phyloP scores from a whole-genome alignment of 2,797 vertebrate species.

The Coregonus sp. region DNA sequence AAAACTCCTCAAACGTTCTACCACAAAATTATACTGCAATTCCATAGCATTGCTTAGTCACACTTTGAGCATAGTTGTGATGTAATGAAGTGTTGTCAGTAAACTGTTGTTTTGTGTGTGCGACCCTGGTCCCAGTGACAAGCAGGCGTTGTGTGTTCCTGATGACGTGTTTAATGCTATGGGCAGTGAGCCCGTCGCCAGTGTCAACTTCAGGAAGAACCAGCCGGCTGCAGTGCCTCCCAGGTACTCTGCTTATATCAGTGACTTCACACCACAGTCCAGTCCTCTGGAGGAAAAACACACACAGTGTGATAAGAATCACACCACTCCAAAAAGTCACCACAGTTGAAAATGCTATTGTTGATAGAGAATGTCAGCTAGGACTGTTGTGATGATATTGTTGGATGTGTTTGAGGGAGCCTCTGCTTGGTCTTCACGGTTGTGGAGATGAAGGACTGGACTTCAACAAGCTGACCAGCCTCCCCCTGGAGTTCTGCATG shows the following conservation, averaged over 20 bases:
- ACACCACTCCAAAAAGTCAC: too few species aligned
- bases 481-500: too few species aligned
- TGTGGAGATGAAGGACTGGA: conserved; percentile 75
- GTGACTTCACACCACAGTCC: background rate
- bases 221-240: conserved; percentile 80
- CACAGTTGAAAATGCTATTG: background rate
- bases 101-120: conserved; percentile 9
- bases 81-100: background rate
- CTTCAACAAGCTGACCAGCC: too few species aligned
- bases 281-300: background rate
- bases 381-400: background rate
- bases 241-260: conserved; percentile 73
- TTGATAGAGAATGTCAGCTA: background rate
- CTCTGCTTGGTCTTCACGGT: conserved; percentile 73
- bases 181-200: conserved; percentile 65
- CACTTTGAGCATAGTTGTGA: background rate
- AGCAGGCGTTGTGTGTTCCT: conserved; percentile 80
- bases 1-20: too few species aligned
- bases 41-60: too few species aligned
- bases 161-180: conserved; percentile 83
- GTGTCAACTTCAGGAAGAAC: conserved; percentile 92
- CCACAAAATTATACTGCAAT: too few species aligned
- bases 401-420: background rate
- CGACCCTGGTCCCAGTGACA: conserved; percentile 74
- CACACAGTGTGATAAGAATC: background rate